Evolutionary conservation across 2,888 invertebrate species (phyloP).

Genomic region (Drosophila quinaria): DNA sequence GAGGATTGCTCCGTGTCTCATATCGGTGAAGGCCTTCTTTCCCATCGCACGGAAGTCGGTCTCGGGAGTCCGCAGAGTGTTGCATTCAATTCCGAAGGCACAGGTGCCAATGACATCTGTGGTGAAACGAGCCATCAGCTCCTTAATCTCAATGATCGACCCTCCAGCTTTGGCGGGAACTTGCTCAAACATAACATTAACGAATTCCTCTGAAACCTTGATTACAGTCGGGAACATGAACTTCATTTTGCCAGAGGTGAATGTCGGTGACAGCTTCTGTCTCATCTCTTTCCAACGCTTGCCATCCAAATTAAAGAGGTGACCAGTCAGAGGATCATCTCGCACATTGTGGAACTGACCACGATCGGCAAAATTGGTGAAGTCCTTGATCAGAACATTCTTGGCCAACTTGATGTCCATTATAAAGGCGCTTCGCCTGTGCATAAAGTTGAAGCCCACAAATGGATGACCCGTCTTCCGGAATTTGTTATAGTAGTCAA

Average conservation of each 20-base stretch:
- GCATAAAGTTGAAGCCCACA: constrained; percentile 69
- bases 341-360: constrained; percentile 80
- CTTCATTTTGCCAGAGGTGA: constrained; percentile 78
- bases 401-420: constrained; percentile 64
- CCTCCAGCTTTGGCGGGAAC: constrained; percentile 35
- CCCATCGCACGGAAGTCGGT: constrained; percentile 80
- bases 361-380: constrained; percentile 83
- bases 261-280: constrained; percentile 82
- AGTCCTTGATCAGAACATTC: constrained; percentile 70
- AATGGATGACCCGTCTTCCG: constrained; percentile 45
- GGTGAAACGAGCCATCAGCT: constrained; percentile 85
- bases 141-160: constrained; percentile 84
- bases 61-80: constrained; percentile 82
- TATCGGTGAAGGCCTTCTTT: constrained; percentile 39
- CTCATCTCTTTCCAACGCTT: constrained; percentile 85
- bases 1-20: constrained; percentile 47
- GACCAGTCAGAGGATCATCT: constrained; percentile 83
- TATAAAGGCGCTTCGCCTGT: constrained; percentile 58
- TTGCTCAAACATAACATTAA: constrained; percentile 47
- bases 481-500: constrained; percentile 54
- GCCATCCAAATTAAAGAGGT: constrained; percentile 83
- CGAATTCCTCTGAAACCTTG: constrained; percentile 56
- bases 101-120: constrained; percentile 86
- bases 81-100: constrained; percentile 86
- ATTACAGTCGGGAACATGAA: constrained; percentile 69